Conservation (phyloP, 2,888 invertebrate species). For the Miltochrista miniata region DNA sequence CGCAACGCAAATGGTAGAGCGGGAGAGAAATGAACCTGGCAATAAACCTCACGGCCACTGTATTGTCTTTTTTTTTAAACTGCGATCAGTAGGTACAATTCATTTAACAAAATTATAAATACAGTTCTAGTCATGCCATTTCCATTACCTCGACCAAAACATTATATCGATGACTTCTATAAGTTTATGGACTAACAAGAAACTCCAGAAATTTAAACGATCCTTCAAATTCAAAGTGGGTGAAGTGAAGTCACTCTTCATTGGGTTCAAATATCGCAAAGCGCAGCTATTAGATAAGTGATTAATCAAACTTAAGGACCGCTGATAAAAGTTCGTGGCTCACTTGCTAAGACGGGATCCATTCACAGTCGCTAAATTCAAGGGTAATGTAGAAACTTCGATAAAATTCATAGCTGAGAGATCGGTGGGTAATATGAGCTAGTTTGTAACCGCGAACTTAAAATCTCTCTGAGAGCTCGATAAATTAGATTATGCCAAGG, state of each 20-base stretch:
- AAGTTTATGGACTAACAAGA: not conserved
- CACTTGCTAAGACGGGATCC: slow-evolving; percentile 22
- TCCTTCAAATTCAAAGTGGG: slow-evolving; percentile 15
- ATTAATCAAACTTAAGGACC: slow-evolving; percentile 42
- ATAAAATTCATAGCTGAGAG: slow-evolving; percentile 26
- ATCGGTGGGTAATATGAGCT: slow-evolving; percentile 19
- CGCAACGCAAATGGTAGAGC: no score
- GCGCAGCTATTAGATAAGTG: slow-evolving; percentile 44
- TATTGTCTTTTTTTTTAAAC: no score
- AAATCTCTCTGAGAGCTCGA: not conserved
- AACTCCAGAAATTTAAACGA: not conserved
- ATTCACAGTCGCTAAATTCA: slow-evolving; percentile 34
- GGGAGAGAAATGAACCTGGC: no score
- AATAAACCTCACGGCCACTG: no score
- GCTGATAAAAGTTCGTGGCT: slow-evolving; percentile 33
- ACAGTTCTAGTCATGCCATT: no score
- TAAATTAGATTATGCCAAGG: not conserved
- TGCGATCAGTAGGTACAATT: no score
- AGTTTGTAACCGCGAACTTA: slow-evolving; percentile 14
- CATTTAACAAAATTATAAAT: no score
- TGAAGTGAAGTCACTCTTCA: slow-evolving; percentile 6
- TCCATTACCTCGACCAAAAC: no score
- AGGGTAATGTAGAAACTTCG: slow-evolving; percentile 36
- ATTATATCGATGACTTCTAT: no score
- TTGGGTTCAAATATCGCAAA: slow-evolving; percentile 34